Evolutionary conservation across 2,797 vertebrate species (phyloP), one percentile per base, ranked within the genome.

Genomic region (Hyperoplus lanceolatus): DNA sequence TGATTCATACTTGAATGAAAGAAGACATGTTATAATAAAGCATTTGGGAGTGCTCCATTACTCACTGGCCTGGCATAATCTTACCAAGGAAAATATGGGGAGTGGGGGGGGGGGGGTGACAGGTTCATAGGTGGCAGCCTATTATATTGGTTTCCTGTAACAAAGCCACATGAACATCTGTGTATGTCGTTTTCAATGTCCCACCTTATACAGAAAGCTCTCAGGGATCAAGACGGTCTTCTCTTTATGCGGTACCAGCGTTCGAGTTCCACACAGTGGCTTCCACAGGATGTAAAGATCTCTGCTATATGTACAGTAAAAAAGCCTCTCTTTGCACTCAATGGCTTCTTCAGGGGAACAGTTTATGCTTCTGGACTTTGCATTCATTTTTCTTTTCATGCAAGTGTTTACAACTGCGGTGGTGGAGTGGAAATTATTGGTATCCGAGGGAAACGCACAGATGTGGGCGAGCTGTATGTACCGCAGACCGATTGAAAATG

Each of bases 101-200:
- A 66, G 70, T 76, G 62, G 36, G 78, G 67, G 36, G 1, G 5
- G n/a, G 0, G 6, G 13, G 62, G 87, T 68, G 84, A 87, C 85
- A 82, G 87, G 75, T 90, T 87, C 89, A 91, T 83, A 85, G 81
- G 84, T 75, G 87, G 84, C 83, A 87, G 74, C 60, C 61, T 73
- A 80, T 89, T 90, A 85, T 88, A 89, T 88, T 85, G 76, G 76
- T 77, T 89, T 87, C 88, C 89, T 86, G 81, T 81, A 85, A 78
- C 75, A 80, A 62, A 79, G 60, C 69, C 70, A 83, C 67, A 45
- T 66, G 78, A 87, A 90, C 90, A 91, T 94, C 89, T 93, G 89
- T 80, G 82, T 79, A 81, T 87, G 77, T 81, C 58, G 69, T 91
- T 93, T 89, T 73, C 84, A 80, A 72, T 87, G 89, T 86, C 85